phyloP scores from a whole-genome alignment of 1,140 invertebrate species.

The Pseudoatta argentina region DNA sequence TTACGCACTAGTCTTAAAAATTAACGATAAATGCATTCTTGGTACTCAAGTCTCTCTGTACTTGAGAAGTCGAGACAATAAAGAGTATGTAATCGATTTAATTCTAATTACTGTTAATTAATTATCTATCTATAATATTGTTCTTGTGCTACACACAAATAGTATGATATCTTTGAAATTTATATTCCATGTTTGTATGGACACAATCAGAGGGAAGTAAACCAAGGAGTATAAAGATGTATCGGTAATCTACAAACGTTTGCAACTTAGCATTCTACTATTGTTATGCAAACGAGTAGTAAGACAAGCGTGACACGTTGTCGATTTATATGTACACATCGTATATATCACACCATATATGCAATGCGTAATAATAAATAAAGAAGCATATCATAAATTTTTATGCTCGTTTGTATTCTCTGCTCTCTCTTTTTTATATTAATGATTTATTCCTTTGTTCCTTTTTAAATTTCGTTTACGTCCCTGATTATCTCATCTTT shows the following conservation, averaged over 20 bases:
- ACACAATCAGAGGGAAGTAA: not conserved
- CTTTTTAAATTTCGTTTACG: not conserved
- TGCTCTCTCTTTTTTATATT: not conserved
- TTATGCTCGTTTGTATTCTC: not conserved
- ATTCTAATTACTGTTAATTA: too few relatives aligned
- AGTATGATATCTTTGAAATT: constrained; percentile 25
- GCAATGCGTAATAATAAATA: constrained; percentile 2
- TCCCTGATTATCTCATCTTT: not conserved
- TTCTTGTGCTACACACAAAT: constrained; percentile 35
- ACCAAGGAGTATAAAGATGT: not conserved
- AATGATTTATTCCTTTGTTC: not conserved
- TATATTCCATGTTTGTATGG: constrained; percentile 3
- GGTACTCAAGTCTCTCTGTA: constrained; percentile 65
- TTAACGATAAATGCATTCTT: constrained; percentile 74
- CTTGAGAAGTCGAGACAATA: constrained; percentile 34
- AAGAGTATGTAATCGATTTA: too few relatives aligned
- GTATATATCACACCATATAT: too few relatives aligned
- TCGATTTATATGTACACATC: not conserved
- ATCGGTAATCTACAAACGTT: not conserved
- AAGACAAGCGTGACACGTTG: not conserved
- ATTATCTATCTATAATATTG: not conserved
- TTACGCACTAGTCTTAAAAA: constrained; percentile 48
- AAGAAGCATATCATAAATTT: constrained; percentile 16
- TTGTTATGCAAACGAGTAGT: not conserved
- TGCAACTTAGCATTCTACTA: not conserved